A percentile compares a stretch with the other conserved stretches of the same genome.
phyloP scores from a whole-genome alignment of 2,797 vertebrate species.

The Pseudochirops cupreus region DNA sequence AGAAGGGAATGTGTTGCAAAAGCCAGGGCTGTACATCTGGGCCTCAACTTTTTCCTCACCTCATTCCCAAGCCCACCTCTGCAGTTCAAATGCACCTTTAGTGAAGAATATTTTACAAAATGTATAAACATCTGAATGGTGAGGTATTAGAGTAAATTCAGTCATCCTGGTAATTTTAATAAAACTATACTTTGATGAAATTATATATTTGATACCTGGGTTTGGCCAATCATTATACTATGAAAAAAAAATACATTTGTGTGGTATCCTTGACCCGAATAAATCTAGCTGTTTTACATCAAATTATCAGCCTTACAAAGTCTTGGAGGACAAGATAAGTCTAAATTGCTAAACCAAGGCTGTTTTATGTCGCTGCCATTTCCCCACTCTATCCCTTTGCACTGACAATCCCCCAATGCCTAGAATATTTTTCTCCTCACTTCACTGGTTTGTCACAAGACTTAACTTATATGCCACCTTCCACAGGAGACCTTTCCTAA shows the following conservation, averaged over 20 bases:
- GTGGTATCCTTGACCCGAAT: neutral
- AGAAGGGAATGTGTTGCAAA: neutral
- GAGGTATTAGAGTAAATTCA: neutral
- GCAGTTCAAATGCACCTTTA: neutral
- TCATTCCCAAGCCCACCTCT: neutral
- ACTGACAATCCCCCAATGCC: neutral
- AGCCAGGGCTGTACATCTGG: neutral
- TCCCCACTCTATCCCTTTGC: neutral
- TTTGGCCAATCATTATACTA: conserved; percentile 29
- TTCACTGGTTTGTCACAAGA: neutral
- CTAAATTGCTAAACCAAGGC: neutral
- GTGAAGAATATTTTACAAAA: conserved; percentile 24
- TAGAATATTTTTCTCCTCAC: neutral
- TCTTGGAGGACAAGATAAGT: neutral
- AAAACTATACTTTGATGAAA: conserved; percentile 1
- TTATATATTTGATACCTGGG: neutral
- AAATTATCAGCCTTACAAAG: neutral
- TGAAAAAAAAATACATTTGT: neutral
- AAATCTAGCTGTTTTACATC: conserved; percentile 1
- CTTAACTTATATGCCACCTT: neutral
- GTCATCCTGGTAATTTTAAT: conserved; percentile 44
- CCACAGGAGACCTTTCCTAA: neutral
- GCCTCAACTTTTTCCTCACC: neutral
- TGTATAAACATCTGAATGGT: conserved; percentile 10
- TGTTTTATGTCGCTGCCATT: neutral